Evolutionary conservation across 2,797 vertebrate species (phyloP).

Genomic region (Yasuhikotakia modesta): DNA sequence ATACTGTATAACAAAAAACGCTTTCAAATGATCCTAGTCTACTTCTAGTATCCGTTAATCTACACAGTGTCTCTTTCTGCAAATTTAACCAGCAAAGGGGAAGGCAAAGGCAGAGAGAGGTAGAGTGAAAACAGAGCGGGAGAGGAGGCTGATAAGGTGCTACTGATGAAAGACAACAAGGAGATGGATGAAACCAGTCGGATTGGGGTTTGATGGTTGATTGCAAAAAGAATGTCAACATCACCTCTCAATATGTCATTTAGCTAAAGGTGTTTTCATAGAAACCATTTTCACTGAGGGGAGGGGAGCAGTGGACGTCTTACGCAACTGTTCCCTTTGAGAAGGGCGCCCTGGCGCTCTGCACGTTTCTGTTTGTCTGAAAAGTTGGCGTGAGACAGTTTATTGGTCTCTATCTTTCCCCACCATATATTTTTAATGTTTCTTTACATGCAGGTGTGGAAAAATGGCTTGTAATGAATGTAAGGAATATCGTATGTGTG

Average conservation of each 20-base stretch:
- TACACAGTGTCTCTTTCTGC: not conserved
- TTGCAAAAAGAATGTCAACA: conserved; percentile 80
- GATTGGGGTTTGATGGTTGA: conserved; percentile 77
- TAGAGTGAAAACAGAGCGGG: conserved; percentile 15
- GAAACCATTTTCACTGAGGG: conserved; percentile 39
- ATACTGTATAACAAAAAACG: not conserved
- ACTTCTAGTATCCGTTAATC: not conserved
- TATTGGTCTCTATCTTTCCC: not conserved
- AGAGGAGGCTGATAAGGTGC: conserved; percentile 66
- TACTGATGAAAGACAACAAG: conserved; percentile 75
- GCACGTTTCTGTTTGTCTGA: conserved; percentile 26
- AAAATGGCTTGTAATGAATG: conserved; percentile 9
- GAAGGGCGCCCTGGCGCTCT: conserved; percentile 11
- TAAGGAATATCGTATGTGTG: not conserved
- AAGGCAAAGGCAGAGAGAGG: not conserved
- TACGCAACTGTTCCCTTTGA: conserved; percentile 49
- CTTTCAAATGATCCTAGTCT: not conserved
- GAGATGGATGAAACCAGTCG: conserved; percentile 69
- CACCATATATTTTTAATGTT: not conserved
- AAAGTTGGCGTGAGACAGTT: not conserved
- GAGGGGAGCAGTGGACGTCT: conserved; percentile 15
- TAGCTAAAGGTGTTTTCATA: conserved; percentile 68
- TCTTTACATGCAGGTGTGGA: conserved; percentile 1
- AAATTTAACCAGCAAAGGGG: conserved; percentile 1
- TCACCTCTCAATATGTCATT: conserved; percentile 70